Base-by-base conservation (phyloP, 1,140 invertebrate genomes). In the Eubasilissa regina region DNA sequence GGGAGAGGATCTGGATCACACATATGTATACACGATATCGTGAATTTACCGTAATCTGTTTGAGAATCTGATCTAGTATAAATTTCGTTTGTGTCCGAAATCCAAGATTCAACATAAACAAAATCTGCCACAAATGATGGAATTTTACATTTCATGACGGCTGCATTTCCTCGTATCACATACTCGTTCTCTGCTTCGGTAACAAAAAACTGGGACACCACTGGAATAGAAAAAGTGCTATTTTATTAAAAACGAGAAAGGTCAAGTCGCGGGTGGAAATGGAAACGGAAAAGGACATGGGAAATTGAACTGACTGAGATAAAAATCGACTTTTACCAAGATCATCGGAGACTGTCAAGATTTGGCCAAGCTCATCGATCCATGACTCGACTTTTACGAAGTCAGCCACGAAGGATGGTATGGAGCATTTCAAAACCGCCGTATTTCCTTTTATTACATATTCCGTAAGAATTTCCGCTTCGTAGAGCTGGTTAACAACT, bases 91-190 rank as follows among this genome's bases (percentile, higher is more conserved):
- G 94, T 92, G 81, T 94, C 93, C 85, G 95, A 93, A 80, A 94
- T 89, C 97, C 97, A 98, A 53, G 94, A 91, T 85, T 95, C 95
- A 81, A 98, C 93, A 80, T 92, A 91, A 79, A 98, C 94, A 89
- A 97, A 98, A 89, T 98, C 96, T 75, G 95, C 95, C 60, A 98
- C 96, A 90, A 97, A 98, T 84, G 94, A 95, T 62, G 97, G 97
- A 81, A 98, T 96, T 91, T 96, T 94, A 91, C 97, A 98, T 89
- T 95, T 96, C 90, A 98, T 93, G 84, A 98, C 93, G 75, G 95
- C 96, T 68, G 95, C 93, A 89, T 97, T 97, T 70, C 96, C 96
- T 84, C 94, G 92, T 85, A 97, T 97, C 68, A 97, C 96, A 90
- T 97, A 98, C 84, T 97, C 96, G 88, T 97, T 97, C 90, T 97